phyloP scores from a whole-genome alignment of 1,140 invertebrate species.

The Vanessa atalanta region DNA sequence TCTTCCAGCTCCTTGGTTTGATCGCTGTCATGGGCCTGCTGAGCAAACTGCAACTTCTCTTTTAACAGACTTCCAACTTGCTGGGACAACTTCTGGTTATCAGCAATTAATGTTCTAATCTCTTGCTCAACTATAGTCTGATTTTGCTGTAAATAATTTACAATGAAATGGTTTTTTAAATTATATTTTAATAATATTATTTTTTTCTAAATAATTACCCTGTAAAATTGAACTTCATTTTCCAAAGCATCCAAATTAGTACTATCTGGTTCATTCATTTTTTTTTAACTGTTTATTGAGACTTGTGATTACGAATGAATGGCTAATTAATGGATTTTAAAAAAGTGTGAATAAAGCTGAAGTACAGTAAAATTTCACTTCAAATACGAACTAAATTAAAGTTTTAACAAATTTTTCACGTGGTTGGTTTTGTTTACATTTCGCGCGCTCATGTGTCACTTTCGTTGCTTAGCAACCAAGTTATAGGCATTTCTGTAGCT shows the following conservation, averaged over 20 bases:
- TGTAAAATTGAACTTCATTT: constrained; percentile 74
- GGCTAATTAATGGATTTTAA: neutral
- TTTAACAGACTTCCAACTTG: constrained; percentile 66
- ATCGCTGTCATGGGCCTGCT: constrained; percentile 49
- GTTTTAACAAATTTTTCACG: constrained; percentile 29
- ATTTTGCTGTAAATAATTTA: constrained; percentile 61
- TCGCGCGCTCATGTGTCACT: constrained; percentile 50
- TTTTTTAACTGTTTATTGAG: constrained; percentile 13
- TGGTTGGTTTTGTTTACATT: constrained; percentile 58
- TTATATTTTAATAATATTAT: neutral
- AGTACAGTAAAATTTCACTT: neutral
- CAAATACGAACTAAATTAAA: constrained; percentile 6
- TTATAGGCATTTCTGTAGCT: neutral
- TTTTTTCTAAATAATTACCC: constrained; percentile 49
- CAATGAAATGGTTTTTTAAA: constrained; percentile 9
- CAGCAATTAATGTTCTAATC: constrained; percentile 69
- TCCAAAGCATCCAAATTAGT: constrained; percentile 57
- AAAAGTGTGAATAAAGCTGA: neutral
- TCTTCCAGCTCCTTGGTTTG: constrained; percentile 60
- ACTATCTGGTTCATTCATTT: constrained; percentile 53
- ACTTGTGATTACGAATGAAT: neutral
- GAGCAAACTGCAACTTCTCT: constrained; percentile 62
- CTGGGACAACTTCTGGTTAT: constrained; percentile 73
- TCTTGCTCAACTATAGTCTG: constrained; percentile 73
- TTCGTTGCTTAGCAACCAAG: constrained; percentile 54